Base-by-base conservation (phyloP, 2,888 invertebrate genomes). In the Brachyptera putata region DNA sequence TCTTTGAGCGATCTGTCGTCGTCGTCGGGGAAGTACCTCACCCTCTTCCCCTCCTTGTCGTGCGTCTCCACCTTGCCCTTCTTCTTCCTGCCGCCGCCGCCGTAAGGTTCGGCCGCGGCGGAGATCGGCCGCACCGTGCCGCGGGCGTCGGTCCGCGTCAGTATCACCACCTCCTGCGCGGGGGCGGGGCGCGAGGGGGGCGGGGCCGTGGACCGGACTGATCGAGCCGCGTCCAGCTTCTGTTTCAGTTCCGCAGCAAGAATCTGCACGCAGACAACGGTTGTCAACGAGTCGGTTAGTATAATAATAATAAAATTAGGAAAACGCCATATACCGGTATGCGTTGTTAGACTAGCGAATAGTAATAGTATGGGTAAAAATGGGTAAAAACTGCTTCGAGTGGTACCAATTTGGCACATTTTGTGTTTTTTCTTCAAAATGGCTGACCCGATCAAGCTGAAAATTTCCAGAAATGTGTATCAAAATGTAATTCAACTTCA, bases 1-100 rank as follows among this genome's bases (percentile, higher is more conserved):
- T 91, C 83, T 71, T 89, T 83, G 36, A 96, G 81, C 57, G 89
- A 85, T 74, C 89, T 87, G 71, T 87, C 88, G 72, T 94, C 93
- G 78, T 95, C 95, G 77, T 95, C 91, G 2, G 88, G 85, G 77
- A 91, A 95, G 76, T 93, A 94, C 60, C 89, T 83, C 3, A 84
- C 80, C 65, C 94, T 80, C 70, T 91, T 81, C 7, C 87, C 86
- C 63, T 82, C 81, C 53, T 72, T 72, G 57, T 75, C 73, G 69
- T 95, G 89, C 2, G 92, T 94, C 66, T 86, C 84, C 30, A 81
- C 75, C 70, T 81, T 84, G 61, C 82, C 79, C 61, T 76, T 78
- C 65, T 74, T 77, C 24, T 58, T 61, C n/a, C 62, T 24, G n/a
- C n/a, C n/a, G n/a, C n/a, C n/a, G n/a, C 60, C 79, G 43, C 78